These are phyloP conservation scores for Anas platyrhynchos DNA, from an alignment of 2,113 vertebrate genomes.

Conservation along the genomic window DNA sequence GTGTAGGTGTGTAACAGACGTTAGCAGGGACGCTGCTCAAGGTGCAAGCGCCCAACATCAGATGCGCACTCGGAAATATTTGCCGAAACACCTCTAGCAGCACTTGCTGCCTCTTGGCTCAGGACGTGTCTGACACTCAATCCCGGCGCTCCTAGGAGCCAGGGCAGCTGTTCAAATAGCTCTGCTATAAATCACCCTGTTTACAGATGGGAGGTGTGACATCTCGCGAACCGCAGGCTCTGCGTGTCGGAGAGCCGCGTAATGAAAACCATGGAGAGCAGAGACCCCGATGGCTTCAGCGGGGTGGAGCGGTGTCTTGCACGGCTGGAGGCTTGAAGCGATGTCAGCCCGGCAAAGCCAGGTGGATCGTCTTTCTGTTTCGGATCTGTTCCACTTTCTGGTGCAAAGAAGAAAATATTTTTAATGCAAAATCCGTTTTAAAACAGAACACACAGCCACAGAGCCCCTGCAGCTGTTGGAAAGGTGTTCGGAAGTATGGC, in stretches of 20 bases:
- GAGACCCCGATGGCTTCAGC: not conserved
- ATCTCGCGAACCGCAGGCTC: not conserved
- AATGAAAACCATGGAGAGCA: not conserved
- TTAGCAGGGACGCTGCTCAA: not conserved
- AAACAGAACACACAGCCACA: not conserved
- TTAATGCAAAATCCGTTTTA: constrained; percentile 1
- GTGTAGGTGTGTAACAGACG: not conserved
- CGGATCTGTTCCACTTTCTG: not conserved
- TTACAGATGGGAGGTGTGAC: not conserved
- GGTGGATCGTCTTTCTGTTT: not conserved
- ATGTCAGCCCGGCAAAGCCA: not conserved
- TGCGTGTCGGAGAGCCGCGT: not conserved
- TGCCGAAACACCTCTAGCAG: not conserved
- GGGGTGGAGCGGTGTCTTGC: not conserved
- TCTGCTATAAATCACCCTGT: not conserved
- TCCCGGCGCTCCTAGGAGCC: not conserved
- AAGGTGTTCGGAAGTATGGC: constrained; percentile 44
- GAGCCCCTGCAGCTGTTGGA: constrained; percentile 41
- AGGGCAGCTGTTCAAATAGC: not conserved
- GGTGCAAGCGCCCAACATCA: rapidly evolving
- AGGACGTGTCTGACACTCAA: rapidly evolving
- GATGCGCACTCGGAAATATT: not conserved
- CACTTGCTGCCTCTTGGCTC: not conserved
- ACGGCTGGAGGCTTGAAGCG: not conserved
- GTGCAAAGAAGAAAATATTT: constrained; percentile 16